Conservation (phyloP, 2,113 vertebrate species). For the Lepus timidus region DNA sequence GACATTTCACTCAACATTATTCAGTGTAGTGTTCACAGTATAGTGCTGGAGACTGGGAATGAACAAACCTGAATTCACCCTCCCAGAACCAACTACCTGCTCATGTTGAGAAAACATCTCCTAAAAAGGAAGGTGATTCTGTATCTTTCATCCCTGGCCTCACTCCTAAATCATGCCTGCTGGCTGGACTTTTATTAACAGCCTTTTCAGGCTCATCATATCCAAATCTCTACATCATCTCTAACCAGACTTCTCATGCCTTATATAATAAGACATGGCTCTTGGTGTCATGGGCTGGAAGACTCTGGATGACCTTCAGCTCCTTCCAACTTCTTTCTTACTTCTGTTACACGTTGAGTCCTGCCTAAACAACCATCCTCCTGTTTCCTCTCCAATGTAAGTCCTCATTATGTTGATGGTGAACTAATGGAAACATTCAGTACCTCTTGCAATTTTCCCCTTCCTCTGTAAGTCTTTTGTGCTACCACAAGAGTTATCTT, state of each 20-base stretch:
- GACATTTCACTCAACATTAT: neutral
- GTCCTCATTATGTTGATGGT: neutral
- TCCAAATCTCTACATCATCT: neutral
- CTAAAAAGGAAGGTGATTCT: neutral
- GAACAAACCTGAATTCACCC: neutral
- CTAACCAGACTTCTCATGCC: neutral
- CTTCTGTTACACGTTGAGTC: neutral
- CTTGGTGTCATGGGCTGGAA: neutral
- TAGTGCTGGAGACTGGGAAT: neutral
- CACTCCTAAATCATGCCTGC: neutral
- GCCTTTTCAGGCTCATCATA: neutral
- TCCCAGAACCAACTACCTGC: neutral
- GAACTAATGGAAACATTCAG: neutral
- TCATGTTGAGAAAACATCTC: neutral
- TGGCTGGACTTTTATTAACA: neutral
- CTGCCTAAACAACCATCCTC: too few species aligned
- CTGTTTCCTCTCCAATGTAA: neutral
- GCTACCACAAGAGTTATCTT: neutral
- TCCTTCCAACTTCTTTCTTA: neutral
- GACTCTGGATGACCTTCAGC: neutral
- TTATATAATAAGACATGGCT: neutral
- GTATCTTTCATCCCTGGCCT: neutral
- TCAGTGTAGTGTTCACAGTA: neutral
- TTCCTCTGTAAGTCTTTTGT: neutral
- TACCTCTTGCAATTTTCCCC: neutral